Percentiles rank a stretch among this genome's conserved stretches.
phyloP scores from a whole-genome alignment of 2,888 invertebrate species.

The Drosophila cognata region DNA sequence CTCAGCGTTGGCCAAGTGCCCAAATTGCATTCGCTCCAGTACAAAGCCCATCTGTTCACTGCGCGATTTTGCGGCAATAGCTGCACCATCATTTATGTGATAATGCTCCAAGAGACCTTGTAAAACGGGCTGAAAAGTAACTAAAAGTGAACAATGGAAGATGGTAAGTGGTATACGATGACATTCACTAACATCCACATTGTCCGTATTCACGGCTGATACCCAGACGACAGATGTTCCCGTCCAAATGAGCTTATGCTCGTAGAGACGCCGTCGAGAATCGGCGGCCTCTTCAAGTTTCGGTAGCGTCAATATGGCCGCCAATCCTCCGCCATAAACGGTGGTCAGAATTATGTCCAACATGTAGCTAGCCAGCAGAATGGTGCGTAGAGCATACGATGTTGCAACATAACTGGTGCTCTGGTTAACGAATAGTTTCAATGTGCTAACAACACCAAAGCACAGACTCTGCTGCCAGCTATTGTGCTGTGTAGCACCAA shows the following conservation, averaged over 20 bases:
- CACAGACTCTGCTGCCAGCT: slow-evolving; percentile 59
- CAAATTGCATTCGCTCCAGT: slow-evolving; percentile 88
- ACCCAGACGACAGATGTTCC: slow-evolving; percentile 89
- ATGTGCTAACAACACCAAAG: slow-evolving; percentile 72
- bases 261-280: slow-evolving; percentile 87
- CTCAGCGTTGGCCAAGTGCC: slow-evolving; percentile 88
- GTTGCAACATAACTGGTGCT: slow-evolving; percentile 69
- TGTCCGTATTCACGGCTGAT: slow-evolving; percentile 86
- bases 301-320: slow-evolving; percentile 89
- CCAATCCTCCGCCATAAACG: slow-evolving; percentile 88
- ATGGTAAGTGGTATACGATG: background rate
- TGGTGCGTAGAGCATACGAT: slow-evolving; percentile 68
- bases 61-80: slow-evolving; percentile 83
- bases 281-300: slow-evolving; percentile 88
- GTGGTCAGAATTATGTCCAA: slow-evolving; percentile 87
- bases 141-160: background rate
- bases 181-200: slow-evolving; percentile 82
- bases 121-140: slow-evolving; percentile 49
- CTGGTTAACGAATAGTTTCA: slow-evolving; percentile 80
- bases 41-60: slow-evolving; percentile 87
- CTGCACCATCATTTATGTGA: slow-evolving; percentile 50
- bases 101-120: slow-evolving; percentile 56
- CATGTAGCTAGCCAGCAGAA: slow-evolving; percentile 79
- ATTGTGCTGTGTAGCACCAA: background rate
- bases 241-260: slow-evolving; percentile 87